phyloP scores from a whole-genome alignment of 1,140 invertebrate species.

The Nomia melanderi region DNA sequence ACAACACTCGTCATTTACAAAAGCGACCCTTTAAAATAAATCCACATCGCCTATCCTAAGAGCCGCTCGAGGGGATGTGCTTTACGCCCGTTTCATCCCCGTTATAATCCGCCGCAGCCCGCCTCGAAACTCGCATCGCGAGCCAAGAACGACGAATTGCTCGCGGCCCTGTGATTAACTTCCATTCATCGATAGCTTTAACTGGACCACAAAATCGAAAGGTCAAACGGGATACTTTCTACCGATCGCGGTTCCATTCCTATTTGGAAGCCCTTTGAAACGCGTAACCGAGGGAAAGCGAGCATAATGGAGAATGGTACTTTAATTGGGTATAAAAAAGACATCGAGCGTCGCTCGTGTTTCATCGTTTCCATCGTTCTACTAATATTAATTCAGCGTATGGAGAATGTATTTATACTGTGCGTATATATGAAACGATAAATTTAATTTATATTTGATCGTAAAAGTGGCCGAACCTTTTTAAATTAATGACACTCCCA shows the following conservation, averaged over 20 bases:
- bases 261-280: slow-evolving; percentile 50
- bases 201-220: slow-evolving; percentile 62
- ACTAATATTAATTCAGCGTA: no score
- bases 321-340: not conserved
- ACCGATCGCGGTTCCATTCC: slow-evolving; percentile 54
- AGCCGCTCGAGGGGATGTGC: slow-evolving; percentile 56
- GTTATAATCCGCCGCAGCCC: slow-evolving; percentile 54
- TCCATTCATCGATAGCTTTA: slow-evolving; percentile 71
- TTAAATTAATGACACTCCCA: no score
- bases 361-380: no score
- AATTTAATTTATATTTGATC: no score
- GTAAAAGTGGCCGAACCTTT: no score
- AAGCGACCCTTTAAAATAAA: slow-evolving; percentile 68
- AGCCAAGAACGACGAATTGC: slow-evolving; percentile 56
- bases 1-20: slow-evolving; percentile 68
- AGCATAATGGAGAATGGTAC: no score
- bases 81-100: slow-evolving; percentile 38
- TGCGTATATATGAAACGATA: no score
- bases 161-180: slow-evolving; percentile 71
- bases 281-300: not conserved
- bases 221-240: slow-evolving; percentile 58
- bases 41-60: slow-evolving; percentile 61
- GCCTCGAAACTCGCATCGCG: slow-evolving; percentile 42
- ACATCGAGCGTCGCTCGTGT: no score
- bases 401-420: no score